Evolutionary conservation across 2,888 invertebrate species (phyloP).

Genomic region (Hypena proboscidalis): DNA sequence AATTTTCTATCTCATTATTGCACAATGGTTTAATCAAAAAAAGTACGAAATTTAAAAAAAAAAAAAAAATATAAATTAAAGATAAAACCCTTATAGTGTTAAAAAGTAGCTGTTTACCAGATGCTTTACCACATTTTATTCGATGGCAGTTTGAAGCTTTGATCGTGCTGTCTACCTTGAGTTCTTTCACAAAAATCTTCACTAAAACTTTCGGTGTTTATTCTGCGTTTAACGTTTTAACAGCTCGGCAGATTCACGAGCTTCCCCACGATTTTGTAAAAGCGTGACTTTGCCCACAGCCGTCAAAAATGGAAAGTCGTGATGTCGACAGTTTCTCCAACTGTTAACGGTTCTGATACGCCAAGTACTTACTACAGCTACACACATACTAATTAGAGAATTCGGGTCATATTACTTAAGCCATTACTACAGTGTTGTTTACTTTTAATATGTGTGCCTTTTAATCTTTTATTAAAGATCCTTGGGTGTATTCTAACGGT

Average conservation of each 20-base stretch:
- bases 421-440: neutral
- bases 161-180: no score
- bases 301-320: constrained; percentile 47
- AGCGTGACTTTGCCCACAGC: constrained; percentile 42
- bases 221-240: neutral
- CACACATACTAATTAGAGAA: constrained; percentile 11
- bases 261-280: constrained; percentile 39
- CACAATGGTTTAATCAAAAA: no score
- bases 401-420: constrained; percentile 7
- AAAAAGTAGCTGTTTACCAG: no score
- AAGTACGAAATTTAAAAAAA: no score
- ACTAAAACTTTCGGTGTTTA: neutral
- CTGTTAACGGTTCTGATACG: constrained; percentile 22
- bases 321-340: constrained; percentile 37
- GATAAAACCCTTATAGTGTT: no score
- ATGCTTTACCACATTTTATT: no score
- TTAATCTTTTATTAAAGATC: neutral
- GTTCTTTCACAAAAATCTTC: no score
- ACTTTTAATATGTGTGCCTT: neutral
- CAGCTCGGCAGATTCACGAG: constrained; percentile 28
- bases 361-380: constrained; percentile 10
- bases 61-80: no score
- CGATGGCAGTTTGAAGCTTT: no score
- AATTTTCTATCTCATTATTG: no score
- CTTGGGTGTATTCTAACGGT: no score